These are phyloP conservation scores for Gnathonemus echidnorhynchus DNA, from an alignment of 2,113 vertebrate species.

Conservation along the genomic window DNA sequence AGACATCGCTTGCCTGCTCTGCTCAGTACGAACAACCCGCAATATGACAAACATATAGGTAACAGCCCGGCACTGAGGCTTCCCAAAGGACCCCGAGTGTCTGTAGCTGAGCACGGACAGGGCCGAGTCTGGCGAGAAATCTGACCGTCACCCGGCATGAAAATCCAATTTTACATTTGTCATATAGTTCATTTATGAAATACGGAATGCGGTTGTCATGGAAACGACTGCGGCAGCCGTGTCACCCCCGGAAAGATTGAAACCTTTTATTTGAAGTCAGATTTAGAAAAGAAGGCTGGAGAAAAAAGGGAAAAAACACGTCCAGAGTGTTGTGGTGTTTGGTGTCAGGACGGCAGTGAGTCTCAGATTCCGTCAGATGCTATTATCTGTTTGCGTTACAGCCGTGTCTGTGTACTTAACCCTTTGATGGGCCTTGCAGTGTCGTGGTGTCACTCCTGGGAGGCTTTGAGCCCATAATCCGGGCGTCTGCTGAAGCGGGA, in stretches of 20 bases:
- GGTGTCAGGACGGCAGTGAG: neutral
- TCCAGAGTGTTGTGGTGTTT: neutral
- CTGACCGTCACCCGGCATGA: neutral
- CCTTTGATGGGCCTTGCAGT: neutral
- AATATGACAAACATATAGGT: neutral
- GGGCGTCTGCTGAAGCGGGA: neutral
- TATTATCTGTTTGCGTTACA: neutral
- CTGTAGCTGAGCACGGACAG: neutral
- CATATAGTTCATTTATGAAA: slow-evolving; percentile 24
- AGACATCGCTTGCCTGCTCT: neutral
- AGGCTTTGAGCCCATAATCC: neutral
- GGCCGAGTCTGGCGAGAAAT: neutral
- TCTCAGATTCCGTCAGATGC: neutral
- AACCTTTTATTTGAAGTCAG: slow-evolving; percentile 10
- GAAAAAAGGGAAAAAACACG: neutral
- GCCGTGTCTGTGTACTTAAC: neutral
- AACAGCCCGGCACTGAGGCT: neutral
- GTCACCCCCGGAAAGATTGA: slow-evolving; percentile 7
- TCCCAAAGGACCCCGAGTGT: neutral
- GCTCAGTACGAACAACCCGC: neutral
- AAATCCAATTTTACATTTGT: slow-evolving; percentile 22
- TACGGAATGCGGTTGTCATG: slow-evolving; percentile 16
- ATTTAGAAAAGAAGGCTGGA: neutral
- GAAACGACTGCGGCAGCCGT: slow-evolving; percentile 17
- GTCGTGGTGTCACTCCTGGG: neutral